Base-by-base conservation (phyloP, 2,113 vertebrate species). In the Anoplopoma fimbria region DNA sequence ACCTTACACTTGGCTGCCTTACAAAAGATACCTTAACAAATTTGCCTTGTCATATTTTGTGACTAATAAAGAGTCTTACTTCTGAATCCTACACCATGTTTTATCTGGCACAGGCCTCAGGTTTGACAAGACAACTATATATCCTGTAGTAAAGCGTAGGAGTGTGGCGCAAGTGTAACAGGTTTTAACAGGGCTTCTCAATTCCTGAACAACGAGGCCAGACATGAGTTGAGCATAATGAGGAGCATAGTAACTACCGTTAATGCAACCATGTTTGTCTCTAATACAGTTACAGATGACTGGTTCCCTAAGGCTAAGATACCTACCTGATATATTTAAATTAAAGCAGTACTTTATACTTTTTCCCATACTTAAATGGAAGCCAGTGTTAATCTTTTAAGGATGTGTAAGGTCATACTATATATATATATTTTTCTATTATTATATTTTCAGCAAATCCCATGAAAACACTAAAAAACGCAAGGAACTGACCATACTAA, bases 171-270 rank as follows among this genome's bases (percentile, higher is more conserved):
- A 73, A 87, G 79, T 64, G 42, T 81, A 84, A 88, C 91, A 86
- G 77, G 91, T 90, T 90, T 79, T 65, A 79, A 93, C 87, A 17
- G 27, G 17, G 67, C 73, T 21, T 47, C n/a, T 36, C 85, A 86
- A 88, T 90, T 91, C 86, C 83, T 87, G 62, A 79, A 38, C 1
- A 9, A 73, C 89, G 57, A 86, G 93, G 92, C 75, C 77, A 87
- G 88, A 89, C 93, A 86, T 7, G 93, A 86, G 55, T 0, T 25
- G 12, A 36, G 33, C 57, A 31, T 31, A 60, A 31, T 9, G 1
- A 9, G 17, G 8, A 57, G 25, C 55, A 29, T 27, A 12, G 12
- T 15, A 69, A 69, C 76, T 74, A 51, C 64, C 65, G 53, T 72
- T 33, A 55, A 12, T 6, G n/a, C 27, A 19, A 60, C 29, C 53